Evolutionary conservation across 2,113 vertebrate species (phyloP).

Genomic region (Mormyrus iriodes): DNA sequence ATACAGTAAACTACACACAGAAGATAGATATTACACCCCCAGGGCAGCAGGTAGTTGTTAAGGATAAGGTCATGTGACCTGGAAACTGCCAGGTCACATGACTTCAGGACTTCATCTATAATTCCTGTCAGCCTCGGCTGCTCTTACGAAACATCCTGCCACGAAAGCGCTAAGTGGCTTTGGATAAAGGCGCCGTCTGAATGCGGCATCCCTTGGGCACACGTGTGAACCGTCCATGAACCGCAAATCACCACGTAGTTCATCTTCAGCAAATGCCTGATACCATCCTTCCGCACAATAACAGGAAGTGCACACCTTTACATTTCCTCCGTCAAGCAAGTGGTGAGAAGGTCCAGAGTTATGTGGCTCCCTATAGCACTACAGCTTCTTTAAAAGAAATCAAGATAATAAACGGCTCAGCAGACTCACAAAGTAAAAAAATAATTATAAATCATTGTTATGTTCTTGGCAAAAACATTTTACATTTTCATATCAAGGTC

Average conservation of each 20-base stretch:
- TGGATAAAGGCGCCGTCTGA: background rate
- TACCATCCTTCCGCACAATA: background rate
- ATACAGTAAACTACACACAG: background rate
- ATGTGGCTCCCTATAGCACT: background rate
- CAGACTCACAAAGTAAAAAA: background rate
- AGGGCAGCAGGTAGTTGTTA: background rate
- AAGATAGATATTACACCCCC: background rate
- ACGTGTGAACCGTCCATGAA: background rate
- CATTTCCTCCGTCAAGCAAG: background rate
- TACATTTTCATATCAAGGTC: background rate
- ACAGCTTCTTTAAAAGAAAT: background rate
- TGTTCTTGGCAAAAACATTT: slow-evolving; percentile 1
- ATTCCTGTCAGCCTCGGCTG: background rate
- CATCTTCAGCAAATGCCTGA: background rate
- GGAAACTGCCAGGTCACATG: background rate
- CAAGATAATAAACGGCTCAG: background rate
- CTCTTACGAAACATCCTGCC: background rate
- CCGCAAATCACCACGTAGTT: background rate
- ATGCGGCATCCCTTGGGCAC: background rate
- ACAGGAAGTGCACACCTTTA: background rate
- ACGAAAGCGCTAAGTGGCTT: background rate
- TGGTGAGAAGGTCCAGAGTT: background rate
- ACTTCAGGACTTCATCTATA: background rate
- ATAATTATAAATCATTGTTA: background rate
- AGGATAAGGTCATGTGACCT: background rate